A percentile compares a stretch with the other conserved stretches of the same genome.
phyloP scores from a whole-genome alignment of 2,797 vertebrate genomes.

The Darevskia nairensis region DNA sequence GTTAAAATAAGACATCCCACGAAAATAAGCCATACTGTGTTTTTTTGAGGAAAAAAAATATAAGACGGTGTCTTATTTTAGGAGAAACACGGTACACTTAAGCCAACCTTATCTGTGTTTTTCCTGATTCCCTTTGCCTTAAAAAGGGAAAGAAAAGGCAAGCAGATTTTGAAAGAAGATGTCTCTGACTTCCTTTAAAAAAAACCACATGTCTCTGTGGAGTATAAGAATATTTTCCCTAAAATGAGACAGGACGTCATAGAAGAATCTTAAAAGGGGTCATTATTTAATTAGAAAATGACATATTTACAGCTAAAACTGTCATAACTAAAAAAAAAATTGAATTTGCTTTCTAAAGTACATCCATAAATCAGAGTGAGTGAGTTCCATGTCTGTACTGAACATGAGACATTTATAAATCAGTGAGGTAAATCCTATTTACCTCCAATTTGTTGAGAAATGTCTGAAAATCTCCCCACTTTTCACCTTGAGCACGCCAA shows the following conservation, averaged over 20 bases:
- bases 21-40: too few relatives aligned
- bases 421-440: conserved; percentile 6
- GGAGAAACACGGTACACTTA: too few relatives aligned
- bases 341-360: conserved; percentile 39
- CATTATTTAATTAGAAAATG: conserved; percentile 40
- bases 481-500: not conserved
- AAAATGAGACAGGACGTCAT: not conserved
- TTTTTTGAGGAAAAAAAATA: too few relatives aligned
- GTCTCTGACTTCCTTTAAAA: not conserved
- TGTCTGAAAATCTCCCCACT: not conserved
- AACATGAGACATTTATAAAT: conserved; percentile 18
- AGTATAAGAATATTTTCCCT: conserved; percentile 2
- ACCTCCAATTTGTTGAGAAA: not conserved
- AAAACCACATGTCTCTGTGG: conserved; percentile 13
- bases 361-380: conserved; percentile 19
- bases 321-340: conserved; percentile 35
- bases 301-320: not conserved
- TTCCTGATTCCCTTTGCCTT: too few relatives aligned
- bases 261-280: conserved; percentile 20
- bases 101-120: too few relatives aligned
- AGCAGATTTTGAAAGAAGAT: not conserved
- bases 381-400: conserved; percentile 22
- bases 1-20: too few relatives aligned
- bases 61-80: too few relatives aligned
- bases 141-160: not conserved